Evolutionary conservation across 2,888 invertebrate species (phyloP).

Genomic region (Mongoloraphidia duomilia): DNA sequence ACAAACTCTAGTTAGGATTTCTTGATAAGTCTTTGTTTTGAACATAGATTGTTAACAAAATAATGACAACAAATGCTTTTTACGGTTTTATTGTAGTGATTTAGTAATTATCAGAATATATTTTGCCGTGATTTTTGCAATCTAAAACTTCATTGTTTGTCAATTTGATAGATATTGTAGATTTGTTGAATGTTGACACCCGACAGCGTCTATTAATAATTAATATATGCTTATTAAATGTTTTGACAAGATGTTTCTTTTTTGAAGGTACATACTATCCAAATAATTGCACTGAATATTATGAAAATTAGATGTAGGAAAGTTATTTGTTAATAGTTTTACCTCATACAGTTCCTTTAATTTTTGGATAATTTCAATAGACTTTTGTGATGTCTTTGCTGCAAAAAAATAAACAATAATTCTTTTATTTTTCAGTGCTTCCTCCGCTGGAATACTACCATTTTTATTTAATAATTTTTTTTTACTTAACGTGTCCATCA

Average conservation of each 20-base stretch:
- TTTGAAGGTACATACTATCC: neutral
- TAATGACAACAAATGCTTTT: neutral
- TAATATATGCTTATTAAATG: too few relatives aligned
- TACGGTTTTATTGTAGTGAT: too few relatives aligned
- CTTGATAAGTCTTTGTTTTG: neutral
- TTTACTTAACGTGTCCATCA: slow-evolving; percentile 15
- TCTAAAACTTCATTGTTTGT: too few relatives aligned
- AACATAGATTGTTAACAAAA: neutral
- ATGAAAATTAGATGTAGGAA: too few relatives aligned
- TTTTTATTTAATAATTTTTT: slow-evolving; percentile 15
- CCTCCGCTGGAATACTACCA: slow-evolving; percentile 13
- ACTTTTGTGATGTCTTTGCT: slow-evolving; percentile 16
- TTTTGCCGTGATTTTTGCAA: too few relatives aligned
- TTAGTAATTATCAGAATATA: too few relatives aligned
- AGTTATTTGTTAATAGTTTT: neutral
- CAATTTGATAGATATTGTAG: too few relatives aligned
- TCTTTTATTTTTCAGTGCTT: slow-evolving; percentile 15
- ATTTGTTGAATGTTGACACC: too few relatives aligned
- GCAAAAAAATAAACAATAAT: slow-evolving; percentile 19
- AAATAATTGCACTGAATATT: too few relatives aligned
- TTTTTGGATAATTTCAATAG: slow-evolving; percentile 16
- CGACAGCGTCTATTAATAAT: too few relatives aligned
- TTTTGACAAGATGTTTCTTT: neutral
- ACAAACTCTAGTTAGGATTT: neutral
- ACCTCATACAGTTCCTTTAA: slow-evolving; percentile 19